Evolutionary conservation across 2,113 vertebrate species (phyloP), one percentile per base, ranked within the genome.

Genomic region (Forbesichthys papilliferus): DNA sequence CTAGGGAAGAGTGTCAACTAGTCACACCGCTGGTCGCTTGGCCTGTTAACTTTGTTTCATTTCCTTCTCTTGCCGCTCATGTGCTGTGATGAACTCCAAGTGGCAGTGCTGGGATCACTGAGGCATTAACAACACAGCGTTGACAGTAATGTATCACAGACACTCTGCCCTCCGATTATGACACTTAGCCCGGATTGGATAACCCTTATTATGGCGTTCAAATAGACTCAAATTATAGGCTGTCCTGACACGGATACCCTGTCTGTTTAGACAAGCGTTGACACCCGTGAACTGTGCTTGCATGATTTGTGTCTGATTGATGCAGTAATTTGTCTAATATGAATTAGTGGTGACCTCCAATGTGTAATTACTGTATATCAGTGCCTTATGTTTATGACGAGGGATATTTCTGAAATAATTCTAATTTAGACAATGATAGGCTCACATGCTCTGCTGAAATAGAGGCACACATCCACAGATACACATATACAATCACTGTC

Each of bases 151-250:
- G 68, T 73, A 84, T 74, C 60, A 68, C 56, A 81, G 73, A 79
- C 58, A 78, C 81, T 84, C 80, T 36, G 72, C 74, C 75, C 36
- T 61, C 18, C 61, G 82, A 86, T 87, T 83, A 85, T 86, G 82
- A 86, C 88, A 87, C 77, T 80, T 75, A 63, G 72, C 75, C 48
- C 52, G 71, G 73, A 85, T 84, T 80, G 69, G 71, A 86, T 84
- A 80, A 85, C 85, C 77, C 80, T 81, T 73, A 87, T 87, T 86
- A 87, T 71, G 49, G 68, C 62, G 7, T 80, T 84, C 80, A 79
- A 81, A 86, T 85, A 76, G 70, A 71, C 64, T 85, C 68, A 88
- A 89, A 87, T 87, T 82, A 88, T 47, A 81, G 84, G 83, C 77
- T 87, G 81, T 84, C 79, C 61, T 34, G 74, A 73, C 66, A 60